Base-by-base conservation (phyloP, 2,888 invertebrate species). In the Dyspetes luteomarginatus region DNA sequence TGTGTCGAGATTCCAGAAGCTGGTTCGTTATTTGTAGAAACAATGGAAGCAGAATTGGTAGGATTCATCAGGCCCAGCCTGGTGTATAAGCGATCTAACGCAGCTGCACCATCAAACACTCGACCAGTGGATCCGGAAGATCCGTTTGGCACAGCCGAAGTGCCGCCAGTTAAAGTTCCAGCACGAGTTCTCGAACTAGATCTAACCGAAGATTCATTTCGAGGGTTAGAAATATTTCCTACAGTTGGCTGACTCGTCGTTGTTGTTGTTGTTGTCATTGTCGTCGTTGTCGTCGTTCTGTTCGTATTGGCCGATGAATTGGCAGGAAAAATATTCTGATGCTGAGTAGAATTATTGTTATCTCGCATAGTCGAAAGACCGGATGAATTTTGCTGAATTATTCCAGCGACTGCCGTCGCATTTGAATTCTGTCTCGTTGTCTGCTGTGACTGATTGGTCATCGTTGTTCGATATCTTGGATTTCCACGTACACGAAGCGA, bases 401-500 rank as follows among this genome's bases (percentile, higher is more conserved):
- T n/a, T 17, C 58, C 43, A 1, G 41, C 56, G 5, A 50, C 45
- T 43, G 62, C 68, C n/a, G 48, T 26, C 12, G 52, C 9, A 62
- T 60, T 71, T 15, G 52, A 56, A 43, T n/a, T 68, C n/a, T 36
- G 50, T 68, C 75, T 41, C 3, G 64, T 7, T 3, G 68, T 30
- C 17, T 62, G 76, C n/a, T 60, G 43, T 0, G 69, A 0, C 26
- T 65, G 41, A 73, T 60, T 73, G 0, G 36, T 36, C 12, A 72
- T 2, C n/a, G 67, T 36, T 1, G 55, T 30, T 28, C 76, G 48
- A 60, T 78, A 82, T 45, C 84, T 56, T 7, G 79, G 24, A 58
- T 81, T 85, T 50, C 82, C 82, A 68, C 86, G 86, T 4, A 80
- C 82, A 15, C 86, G 86, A 4, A 85, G 74, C 4, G 82, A 80